Conservation (phyloP, 2,888 invertebrate species). For the Drosophila affinis region DNA sequence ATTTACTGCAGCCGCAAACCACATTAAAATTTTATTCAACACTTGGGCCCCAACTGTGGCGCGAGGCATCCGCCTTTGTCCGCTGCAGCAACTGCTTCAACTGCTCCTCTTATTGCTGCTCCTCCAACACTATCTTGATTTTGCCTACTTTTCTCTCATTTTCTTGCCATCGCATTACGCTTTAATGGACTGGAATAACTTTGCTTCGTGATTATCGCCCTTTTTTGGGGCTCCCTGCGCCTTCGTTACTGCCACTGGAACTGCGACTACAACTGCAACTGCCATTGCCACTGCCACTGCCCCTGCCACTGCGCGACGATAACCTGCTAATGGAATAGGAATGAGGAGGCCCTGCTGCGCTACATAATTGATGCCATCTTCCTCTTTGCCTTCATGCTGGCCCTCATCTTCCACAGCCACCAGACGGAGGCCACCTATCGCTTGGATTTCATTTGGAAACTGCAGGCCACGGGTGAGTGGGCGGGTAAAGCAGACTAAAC, state of each 20-base stretch:
- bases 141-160: conserved; percentile 17
- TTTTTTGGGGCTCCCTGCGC: conserved; percentile 10
- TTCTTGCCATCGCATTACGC: conserved; percentile 32
- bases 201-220: conserved; percentile 54
- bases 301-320: neutral
- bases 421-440: conserved; percentile 97
- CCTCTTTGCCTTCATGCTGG: conserved; percentile 90
- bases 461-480: conserved; percentile 92
- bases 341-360: conserved; percentile 82
- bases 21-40: conserved; percentile 80
- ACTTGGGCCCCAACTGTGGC: conserved; percentile 38
- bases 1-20: conserved; percentile 72
- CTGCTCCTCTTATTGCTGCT: conserved; percentile 32
- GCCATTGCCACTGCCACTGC: neutral
- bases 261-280: neutral
- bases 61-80: conserved; percentile 12
- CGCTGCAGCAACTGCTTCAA: neutral
- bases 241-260: conserved; percentile 7
- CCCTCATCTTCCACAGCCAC: conserved; percentile 94
- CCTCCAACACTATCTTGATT: conserved; percentile 11
- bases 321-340: conserved; percentile 61
- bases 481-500: too few relatives aligned
- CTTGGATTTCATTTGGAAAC: conserved; percentile 98
- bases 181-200: conserved; percentile 74
- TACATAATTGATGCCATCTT: conserved; percentile 87